Conservation (phyloP, 2,113 vertebrate genomes). For the Lepus timidus region DNA sequence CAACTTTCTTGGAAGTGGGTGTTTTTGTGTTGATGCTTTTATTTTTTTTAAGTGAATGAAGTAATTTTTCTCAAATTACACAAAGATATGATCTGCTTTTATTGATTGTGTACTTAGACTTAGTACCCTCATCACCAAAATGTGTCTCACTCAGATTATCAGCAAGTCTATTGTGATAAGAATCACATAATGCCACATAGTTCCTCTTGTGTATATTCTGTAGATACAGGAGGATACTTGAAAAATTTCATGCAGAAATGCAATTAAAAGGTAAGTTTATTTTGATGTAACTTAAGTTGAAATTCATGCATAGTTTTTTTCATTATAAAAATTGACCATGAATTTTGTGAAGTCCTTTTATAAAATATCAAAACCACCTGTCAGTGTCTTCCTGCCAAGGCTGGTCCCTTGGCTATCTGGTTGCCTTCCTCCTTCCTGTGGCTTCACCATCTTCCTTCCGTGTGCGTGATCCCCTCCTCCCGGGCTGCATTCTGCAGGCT, state of each 20-base stretch:
- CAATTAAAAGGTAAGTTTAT: too few relatives aligned
- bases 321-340: too few relatives aligned
- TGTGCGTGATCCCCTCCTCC: too few relatives aligned
- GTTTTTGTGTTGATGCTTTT: neutral
- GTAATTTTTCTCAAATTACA: neutral
- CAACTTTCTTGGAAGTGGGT: neutral
- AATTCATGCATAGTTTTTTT: too few relatives aligned
- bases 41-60: neutral
- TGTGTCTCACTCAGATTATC: neutral
- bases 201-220: neutral
- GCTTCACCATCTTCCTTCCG: neutral
- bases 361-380: neutral
- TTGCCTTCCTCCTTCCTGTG: too few relatives aligned
- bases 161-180: neutral
- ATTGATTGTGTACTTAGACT: neutral
- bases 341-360: too few relatives aligned
- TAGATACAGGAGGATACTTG: neutral
- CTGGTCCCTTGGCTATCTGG: neutral
- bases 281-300: too few relatives aligned
- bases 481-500: neutral
- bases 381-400: neutral
- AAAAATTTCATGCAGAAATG: too few relatives aligned
- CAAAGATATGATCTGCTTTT: neutral
- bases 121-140: neutral
- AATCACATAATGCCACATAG: neutral